These are phyloP conservation scores for Erannis defoliaria DNA, from an alignment of 2,888 invertebrate species.

Conservation along the genomic window DNA sequence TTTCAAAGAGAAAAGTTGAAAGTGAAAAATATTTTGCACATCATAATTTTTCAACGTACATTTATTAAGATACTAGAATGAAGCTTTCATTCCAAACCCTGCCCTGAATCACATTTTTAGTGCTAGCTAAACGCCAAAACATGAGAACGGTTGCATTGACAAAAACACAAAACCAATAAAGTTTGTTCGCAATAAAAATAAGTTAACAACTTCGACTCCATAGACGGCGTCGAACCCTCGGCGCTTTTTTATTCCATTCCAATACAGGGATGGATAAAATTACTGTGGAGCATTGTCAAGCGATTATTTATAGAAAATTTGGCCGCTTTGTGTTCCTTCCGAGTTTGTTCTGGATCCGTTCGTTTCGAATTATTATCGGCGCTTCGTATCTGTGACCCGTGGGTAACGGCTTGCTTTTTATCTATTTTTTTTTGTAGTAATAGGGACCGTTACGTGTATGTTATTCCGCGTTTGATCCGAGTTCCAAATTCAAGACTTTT, in stretches of 20 bases:
- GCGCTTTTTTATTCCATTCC: conserved; percentile 80
- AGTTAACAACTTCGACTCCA: conserved; percentile 58
- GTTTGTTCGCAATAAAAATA: conserved; percentile 31
- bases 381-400: conserved; percentile 62
- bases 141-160: neutral
- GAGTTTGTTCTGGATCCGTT: conserved; percentile 66
- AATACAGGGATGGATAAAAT: conserved; percentile 83
- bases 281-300: conserved; percentile 78
- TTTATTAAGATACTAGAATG: no score
- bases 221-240: conserved; percentile 56
- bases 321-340: conserved; percentile 79
- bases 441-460: conserved; percentile 61
- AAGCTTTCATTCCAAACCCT: no score
- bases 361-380: conserved; percentile 69
- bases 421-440: conserved; percentile 50
- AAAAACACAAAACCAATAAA: conserved; percentile 4
- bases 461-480: conserved; percentile 25
- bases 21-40: no score
- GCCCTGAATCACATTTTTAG: no score
- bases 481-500: conserved; percentile 22
- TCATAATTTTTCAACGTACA: no score
- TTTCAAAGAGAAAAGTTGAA: no score
- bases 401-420: conserved; percentile 65
- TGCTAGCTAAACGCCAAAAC: neutral
- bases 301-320: conserved; percentile 86